phyloP scores from a whole-genome alignment of 2,797 vertebrate genomes.

The Acipenser ruthenus region DNA sequence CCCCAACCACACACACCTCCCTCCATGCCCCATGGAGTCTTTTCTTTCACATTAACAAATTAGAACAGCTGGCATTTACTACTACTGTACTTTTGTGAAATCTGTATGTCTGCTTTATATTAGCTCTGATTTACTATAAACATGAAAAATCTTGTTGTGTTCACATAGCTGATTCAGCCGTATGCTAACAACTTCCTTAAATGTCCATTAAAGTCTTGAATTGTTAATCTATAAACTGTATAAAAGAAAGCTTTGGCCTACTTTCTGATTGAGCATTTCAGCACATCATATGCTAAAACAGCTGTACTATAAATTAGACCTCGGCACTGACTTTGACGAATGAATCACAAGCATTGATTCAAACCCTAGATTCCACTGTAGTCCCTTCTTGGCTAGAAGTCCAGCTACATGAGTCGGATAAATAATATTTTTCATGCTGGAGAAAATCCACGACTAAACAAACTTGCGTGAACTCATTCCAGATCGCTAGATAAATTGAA shows the following conservation, averaged over 20 bases:
- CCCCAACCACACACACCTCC: conserved; percentile 15
- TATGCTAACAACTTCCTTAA: conserved; percentile 29
- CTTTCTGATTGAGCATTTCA: conserved; percentile 63
- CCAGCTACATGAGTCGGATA: neutral
- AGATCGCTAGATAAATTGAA: too few species aligned
- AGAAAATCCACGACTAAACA: too few species aligned
- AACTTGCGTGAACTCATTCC: too few species aligned
- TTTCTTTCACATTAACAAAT: conserved; percentile 54
- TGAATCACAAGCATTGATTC: conserved; percentile 44
- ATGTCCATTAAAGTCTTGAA: conserved; percentile 39
- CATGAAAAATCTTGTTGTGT: conserved; percentile 26
- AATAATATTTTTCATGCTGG: too few species aligned
- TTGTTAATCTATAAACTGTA: conserved; percentile 20
- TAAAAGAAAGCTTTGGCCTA: conserved; percentile 38
- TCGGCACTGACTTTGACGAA: conserved; percentile 63
- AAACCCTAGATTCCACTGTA: conserved; percentile 32
- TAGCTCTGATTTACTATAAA: conserved; percentile 18
- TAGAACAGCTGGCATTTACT: conserved; percentile 55
- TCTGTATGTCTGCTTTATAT: conserved; percentile 9
- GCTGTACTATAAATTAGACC: conserved; percentile 67
- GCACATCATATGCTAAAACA: conserved; percentile 69
- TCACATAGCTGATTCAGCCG: conserved; percentile 6
- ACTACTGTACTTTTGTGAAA: conserved; percentile 34
- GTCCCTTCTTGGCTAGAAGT: conserved; percentile 5
- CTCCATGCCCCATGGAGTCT: conserved; percentile 2